A percentile compares a stretch with the other conserved stretches of the same genome.
Conservation (phyloP, 2,797 vertebrate genomes). For the Pipistrellus kuhlii region DNA sequence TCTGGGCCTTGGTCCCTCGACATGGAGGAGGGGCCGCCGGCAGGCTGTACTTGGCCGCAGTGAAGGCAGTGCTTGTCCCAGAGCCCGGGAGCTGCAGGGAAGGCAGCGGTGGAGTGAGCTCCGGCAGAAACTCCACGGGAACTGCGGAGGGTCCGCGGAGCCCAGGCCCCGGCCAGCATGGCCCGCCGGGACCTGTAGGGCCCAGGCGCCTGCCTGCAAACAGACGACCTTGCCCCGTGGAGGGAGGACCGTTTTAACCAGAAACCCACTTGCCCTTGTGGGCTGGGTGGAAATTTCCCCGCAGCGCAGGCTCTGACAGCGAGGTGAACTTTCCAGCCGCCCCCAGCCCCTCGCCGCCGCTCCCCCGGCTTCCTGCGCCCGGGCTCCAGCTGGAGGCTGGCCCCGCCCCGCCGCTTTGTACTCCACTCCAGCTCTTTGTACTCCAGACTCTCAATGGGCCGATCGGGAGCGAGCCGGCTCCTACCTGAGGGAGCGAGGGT, state of each 20-base stretch:
- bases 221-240: too few relatives aligned
- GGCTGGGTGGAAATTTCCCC: slow-evolving; percentile 83
- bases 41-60: background rate
- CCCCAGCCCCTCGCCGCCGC: slow-evolving; percentile 52
- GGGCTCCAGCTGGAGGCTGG: slow-evolving; percentile 79
- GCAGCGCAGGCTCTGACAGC: slow-evolving; percentile 34
- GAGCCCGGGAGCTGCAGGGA: background rate
- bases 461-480: slow-evolving; percentile 58
- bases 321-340: slow-evolving; percentile 81
- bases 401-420: slow-evolving; percentile 82
- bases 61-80: background rate
- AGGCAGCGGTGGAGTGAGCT: background rate
- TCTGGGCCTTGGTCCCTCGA: background rate
- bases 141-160: background rate
- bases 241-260: too few relatives aligned
- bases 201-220: too few relatives aligned
- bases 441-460: slow-evolving; percentile 71
- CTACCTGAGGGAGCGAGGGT: slow-evolving; percentile 69
- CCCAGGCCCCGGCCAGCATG: background rate
- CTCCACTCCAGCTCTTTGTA: slow-evolving; percentile 78
- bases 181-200: background rate
- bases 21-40: background rate
- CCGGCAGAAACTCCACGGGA: background rate
- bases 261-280: background rate
- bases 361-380: slow-evolving; percentile 80